These are phyloP conservation scores for Hyles vespertilio DNA, from an alignment of 1,140 invertebrate species.

Conservation along the genomic window DNA sequence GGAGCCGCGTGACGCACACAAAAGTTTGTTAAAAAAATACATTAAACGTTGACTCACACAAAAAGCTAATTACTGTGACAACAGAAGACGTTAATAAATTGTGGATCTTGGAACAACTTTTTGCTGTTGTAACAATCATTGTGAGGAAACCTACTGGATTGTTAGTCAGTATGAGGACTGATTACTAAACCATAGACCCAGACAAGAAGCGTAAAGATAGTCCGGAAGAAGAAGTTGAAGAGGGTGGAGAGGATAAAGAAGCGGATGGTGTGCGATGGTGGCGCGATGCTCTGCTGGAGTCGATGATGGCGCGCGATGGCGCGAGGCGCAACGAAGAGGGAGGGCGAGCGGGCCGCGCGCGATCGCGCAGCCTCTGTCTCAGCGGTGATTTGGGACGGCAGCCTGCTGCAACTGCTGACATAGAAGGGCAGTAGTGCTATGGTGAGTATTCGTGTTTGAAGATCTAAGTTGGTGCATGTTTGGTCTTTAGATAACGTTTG, in stretches of 20 bases:
- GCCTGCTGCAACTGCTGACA: slow-evolving; percentile 77
- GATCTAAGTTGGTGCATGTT: no score
- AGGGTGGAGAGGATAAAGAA: slow-evolving; percentile 3
- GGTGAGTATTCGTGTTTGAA: slow-evolving; percentile 50
- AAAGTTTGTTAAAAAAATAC: no score
- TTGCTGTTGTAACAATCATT: no score
- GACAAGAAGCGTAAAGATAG: background rate
- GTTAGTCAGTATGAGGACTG: no score
- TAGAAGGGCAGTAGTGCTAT: slow-evolving; percentile 77
- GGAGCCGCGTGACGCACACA: no score
- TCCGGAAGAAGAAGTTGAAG: background rate
- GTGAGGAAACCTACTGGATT: no score
- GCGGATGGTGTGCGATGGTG: slow-evolving; percentile 67
- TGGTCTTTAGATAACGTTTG: no score
- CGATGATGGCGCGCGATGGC: slow-evolving; percentile 78
- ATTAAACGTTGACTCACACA: no score
- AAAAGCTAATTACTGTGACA: no score
- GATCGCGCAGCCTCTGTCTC: slow-evolving; percentile 80
- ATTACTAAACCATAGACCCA: background rate
- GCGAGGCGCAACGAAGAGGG: slow-evolving; percentile 75
- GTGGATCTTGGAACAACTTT: no score
- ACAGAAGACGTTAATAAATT: no score
- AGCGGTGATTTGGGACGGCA: slow-evolving; percentile 68
- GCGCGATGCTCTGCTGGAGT: slow-evolving; percentile 71
- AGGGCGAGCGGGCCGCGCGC: slow-evolving; percentile 65